Percentiles rank a stretch among this genome's conserved stretches.
Conservation (phyloP, 2,113 vertebrate species). For the Panthera uncia region DNA sequence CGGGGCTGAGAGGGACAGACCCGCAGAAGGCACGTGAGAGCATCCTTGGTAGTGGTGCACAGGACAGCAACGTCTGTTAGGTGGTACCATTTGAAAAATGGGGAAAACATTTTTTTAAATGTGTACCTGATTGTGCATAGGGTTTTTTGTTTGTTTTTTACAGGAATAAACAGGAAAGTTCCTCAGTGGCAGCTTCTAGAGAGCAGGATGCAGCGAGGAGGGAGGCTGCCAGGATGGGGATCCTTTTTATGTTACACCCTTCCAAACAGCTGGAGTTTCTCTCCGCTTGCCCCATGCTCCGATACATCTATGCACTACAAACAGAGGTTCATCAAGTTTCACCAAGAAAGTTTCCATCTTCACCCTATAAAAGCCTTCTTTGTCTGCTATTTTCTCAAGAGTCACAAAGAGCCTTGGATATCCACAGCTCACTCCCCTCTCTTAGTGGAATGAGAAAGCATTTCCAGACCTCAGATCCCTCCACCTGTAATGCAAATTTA, state of each 20-base stretch:
- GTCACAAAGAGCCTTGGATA: slow-evolving; percentile 20
- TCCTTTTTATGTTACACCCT: not conserved
- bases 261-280: not conserved
- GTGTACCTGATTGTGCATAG: not conserved
- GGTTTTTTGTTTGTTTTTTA: not conserved
- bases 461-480: slow-evolving; percentile 27
- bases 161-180: not conserved
- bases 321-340: slow-evolving; percentile 56
- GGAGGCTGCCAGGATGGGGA: not conserved
- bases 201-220: not conserved
- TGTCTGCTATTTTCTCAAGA: slow-evolving; percentile 55
- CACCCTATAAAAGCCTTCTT: slow-evolving; percentile 56
- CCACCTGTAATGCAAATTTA: slow-evolving; percentile 64
- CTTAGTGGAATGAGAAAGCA: not conserved
- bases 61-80: too few species aligned
- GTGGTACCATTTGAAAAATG: not conserved
- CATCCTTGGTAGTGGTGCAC: accelerated
- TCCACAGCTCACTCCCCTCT: not conserved
- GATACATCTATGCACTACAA: not conserved
- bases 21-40: not conserved
- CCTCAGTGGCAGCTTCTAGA: not conserved
- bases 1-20: not conserved
- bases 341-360: not conserved
- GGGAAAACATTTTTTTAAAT: not conserved
- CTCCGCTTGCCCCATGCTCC: not conserved